These are phyloP conservation scores for Urophycis tenuis DNA, from an alignment of 2,797 vertebrate genomes.

Conservation along the genomic window DNA sequence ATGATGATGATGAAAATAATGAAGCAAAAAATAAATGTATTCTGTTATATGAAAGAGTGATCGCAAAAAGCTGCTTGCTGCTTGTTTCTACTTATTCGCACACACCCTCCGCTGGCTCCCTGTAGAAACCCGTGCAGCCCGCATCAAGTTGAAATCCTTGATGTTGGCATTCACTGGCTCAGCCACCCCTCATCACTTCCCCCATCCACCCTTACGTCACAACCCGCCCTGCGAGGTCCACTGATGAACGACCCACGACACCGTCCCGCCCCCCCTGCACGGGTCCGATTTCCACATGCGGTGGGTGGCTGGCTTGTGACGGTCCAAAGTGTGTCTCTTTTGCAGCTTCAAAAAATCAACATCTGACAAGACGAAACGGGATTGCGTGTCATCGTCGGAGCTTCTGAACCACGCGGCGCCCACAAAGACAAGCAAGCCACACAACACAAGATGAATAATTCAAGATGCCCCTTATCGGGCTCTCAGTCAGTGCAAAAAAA, in stretches of 20 bases:
- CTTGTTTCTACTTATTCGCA: background rate
- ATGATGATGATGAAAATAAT: background rate
- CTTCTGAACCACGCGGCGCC: background rate
- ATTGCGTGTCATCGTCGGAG: background rate
- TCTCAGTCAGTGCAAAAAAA: background rate
- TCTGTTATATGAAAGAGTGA: background rate
- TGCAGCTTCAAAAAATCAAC: background rate
- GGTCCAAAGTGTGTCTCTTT: background rate
- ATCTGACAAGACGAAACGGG: background rate
- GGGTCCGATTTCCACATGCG: background rate
- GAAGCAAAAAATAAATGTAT: background rate
- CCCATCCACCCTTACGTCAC: background rate
- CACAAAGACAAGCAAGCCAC: background rate
- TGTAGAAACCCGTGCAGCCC: background rate
- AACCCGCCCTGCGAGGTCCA: background rate
- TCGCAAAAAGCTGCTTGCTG: background rate
- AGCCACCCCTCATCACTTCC: background rate
- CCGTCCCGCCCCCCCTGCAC: background rate
- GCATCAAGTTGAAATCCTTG: constrained; percentile 1
- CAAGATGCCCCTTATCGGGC: background rate
- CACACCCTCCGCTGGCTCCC: background rate
- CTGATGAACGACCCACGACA: background rate
- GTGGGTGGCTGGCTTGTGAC: too few species aligned
- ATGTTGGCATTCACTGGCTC: background rate
- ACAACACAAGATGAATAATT: background rate